These are phyloP conservation scores for Mus caroli DNA, from an alignment of 2,797 vertebrate species.

Conservation along the genomic window DNA sequence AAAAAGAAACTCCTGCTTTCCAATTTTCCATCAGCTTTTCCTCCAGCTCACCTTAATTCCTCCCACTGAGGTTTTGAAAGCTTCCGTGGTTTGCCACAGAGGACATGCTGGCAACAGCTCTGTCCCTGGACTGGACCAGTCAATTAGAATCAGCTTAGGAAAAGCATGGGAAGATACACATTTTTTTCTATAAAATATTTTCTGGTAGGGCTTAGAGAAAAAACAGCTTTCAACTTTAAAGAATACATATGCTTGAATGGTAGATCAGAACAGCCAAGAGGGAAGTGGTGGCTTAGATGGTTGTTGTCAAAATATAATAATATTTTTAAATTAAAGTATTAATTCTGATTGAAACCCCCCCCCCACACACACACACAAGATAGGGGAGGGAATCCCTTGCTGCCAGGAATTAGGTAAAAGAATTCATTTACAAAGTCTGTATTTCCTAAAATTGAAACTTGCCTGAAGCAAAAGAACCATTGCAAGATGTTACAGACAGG, in stretches of 20 bases:
- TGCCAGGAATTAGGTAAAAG: conserved; percentile 64
- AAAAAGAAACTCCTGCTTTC: conserved; percentile 71
- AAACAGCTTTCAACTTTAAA: conserved; percentile 76
- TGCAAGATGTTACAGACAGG: conserved; percentile 56
- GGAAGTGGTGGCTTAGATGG: neutral
- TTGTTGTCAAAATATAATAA: conserved; percentile 61
- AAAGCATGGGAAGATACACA: conserved; percentile 35
- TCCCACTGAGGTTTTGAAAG: conserved; percentile 68
- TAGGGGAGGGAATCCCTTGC: conserved; percentile 32
- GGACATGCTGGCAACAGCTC: neutral
- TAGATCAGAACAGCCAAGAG: conserved; percentile 72
- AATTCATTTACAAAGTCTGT: conserved; percentile 41
- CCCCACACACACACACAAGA: neutral
- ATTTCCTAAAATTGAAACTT: conserved; percentile 71
- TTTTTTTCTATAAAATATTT: conserved; percentile 74
- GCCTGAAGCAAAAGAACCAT: conserved; percentile 69
- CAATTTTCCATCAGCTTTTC: conserved; percentile 69
- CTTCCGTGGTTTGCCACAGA: conserved; percentile 46
- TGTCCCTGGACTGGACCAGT: conserved; percentile 68
- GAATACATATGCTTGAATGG: conserved; percentile 65
- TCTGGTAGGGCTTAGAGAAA: conserved; percentile 75
- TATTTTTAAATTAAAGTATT: conserved; percentile 71
- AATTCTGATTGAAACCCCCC: conserved; percentile 67
- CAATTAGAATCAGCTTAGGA: conserved; percentile 83
- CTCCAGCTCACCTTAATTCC: conserved; percentile 71